These are phyloP conservation scores for Catonia carolina DNA, from an alignment of 2,888 invertebrate genomes.

Conservation along the genomic window DNA sequence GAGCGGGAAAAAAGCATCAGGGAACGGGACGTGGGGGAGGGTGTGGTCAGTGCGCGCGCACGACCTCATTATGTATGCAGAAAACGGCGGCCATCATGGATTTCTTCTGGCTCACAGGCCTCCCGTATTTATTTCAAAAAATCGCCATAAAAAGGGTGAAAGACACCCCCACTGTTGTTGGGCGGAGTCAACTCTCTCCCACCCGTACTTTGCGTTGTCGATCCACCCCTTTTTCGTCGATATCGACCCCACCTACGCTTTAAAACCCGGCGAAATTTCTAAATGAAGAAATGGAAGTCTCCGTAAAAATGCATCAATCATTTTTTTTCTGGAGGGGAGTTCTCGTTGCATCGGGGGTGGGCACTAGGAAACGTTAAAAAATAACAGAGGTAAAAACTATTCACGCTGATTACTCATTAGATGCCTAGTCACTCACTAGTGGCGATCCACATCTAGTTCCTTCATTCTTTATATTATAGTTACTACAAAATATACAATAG, in stretches of 20 bases:
- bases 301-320: slow-evolving; percentile 13
- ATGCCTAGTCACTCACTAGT: no score
- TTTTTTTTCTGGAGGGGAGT: slow-evolving; percentile 9
- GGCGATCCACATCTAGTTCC: no score
- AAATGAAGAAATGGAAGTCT: slow-evolving; percentile 7
- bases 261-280: not conserved
- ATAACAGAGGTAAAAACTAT: no score
- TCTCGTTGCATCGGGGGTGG: not conserved
- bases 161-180: slow-evolving; percentile 25
- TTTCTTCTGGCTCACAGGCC: slow-evolving; percentile 24
- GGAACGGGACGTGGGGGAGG: slow-evolving; percentile 9
- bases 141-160: slow-evolving; percentile 24
- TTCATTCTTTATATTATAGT: no score
- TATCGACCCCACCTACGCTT: slow-evolving; percentile 18
- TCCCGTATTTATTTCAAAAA: slow-evolving; percentile 25
- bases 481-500: no score
- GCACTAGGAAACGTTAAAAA: no score
- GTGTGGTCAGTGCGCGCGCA: slow-evolving; percentile 21
- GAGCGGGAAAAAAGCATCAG: slow-evolving; percentile 21
- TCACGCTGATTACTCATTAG: no score
- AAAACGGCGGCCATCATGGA: slow-evolving; percentile 29
- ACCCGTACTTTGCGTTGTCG: slow-evolving; percentile 9
- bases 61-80: slow-evolving; percentile 24
- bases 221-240: slow-evolving; percentile 19
- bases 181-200: slow-evolving; percentile 18